Evolutionary conservation across 2,113 vertebrate genomes (phyloP), one percentile per base, ranked within the genome.

Genomic region (Dasypus novemcinctus): DNA sequence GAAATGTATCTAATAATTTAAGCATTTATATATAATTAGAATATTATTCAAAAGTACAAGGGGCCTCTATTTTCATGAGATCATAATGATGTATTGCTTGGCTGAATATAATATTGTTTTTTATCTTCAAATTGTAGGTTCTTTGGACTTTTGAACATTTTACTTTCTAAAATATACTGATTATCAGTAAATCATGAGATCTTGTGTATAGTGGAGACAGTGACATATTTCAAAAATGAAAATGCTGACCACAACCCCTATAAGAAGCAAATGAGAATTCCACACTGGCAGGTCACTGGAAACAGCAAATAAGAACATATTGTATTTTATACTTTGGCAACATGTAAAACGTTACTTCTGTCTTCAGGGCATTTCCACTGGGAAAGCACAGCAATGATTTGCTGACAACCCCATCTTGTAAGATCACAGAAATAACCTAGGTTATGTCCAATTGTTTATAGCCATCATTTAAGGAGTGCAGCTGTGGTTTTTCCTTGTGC

Each of bases 141-240:
- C 11, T 85, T 43, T 89, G 18, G 36, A 85, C 18, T 23, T 69
- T 38, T 54, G 5, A 78, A 82, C 5, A 52, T 68, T 69, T 85
- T 79, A 20, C 31, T 89, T 91, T 80, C 5, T 74, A 25, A 87
- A 94, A 66, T 57, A 41, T 11, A 89, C 23, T 10, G 79, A 66
- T n/a, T 57, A 31, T 61, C 46, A 68, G 64, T 81, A 82, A 95
- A 81, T 74, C 18, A 52, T 54, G 46, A 76, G 29, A 69, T 3
- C 89, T 2, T 59, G 38, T 66, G 64, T 11, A 41, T 36, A 52
- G 7, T 76, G 27, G 20, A 80, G 46, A 84, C 76, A 7, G 15
- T 80, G 75, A 87, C 78, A 71, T 75, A 81, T 95, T 95, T 93
- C 52, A 87, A 83, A 93, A 95, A 63, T 31, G 82, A 93, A 64